Conservation (phyloP, 2,888 invertebrate species). For the Stenurella melanura region DNA sequence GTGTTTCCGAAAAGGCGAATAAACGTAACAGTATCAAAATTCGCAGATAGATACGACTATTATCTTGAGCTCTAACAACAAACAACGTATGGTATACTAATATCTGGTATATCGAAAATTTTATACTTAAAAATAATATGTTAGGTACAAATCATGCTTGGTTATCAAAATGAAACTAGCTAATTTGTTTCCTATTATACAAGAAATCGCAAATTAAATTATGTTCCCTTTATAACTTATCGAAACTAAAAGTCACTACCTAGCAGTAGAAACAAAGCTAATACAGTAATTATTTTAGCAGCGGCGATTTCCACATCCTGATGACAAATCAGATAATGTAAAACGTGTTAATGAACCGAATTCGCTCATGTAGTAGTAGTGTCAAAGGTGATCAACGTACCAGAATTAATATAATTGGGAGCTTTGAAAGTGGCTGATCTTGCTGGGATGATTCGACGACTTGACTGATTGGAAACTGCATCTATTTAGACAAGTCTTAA, state of each 20-base stretch:
- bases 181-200: too few species aligned
- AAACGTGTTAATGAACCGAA: conserved; percentile 11
- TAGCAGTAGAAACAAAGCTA: neutral
- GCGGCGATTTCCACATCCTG: neutral
- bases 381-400: neutral
- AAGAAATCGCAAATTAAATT: too few species aligned
- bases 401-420: neutral
- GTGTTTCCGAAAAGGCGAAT: too few species aligned
- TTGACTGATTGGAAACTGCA: neutral
- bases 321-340: neutral
- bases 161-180: too few species aligned
- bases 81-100: too few species aligned
- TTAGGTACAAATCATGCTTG: too few species aligned
- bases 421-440: neutral
- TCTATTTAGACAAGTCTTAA: neutral
- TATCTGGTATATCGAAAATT: too few species aligned
- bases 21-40: too few species aligned
- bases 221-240: neutral
- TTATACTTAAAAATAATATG: too few species aligned
- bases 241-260: neutral
- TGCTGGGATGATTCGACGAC: neutral
- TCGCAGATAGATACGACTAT: too few species aligned
- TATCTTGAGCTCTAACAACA: too few species aligned
- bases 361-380: neutral
- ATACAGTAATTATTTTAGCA: neutral